These are phyloP conservation scores for Drosophila fulvimacula DNA, from an alignment of 2,888 invertebrate genomes.

Conservation along the genomic window DNA sequence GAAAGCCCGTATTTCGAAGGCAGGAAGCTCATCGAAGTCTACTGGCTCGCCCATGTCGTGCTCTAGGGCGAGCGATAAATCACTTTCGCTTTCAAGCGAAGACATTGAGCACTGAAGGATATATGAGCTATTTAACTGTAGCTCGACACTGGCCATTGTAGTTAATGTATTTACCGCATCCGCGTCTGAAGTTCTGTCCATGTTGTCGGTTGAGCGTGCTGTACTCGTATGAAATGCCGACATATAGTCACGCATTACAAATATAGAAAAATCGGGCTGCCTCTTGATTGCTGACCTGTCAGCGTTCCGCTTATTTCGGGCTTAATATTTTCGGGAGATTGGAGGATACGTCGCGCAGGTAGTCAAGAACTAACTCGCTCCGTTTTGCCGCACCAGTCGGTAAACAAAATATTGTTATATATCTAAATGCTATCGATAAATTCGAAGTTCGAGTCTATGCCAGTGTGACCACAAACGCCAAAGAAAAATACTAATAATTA, in stretches of 20 bases:
- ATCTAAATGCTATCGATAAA: slow-evolving; percentile 45
- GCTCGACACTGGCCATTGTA: slow-evolving; percentile 43
- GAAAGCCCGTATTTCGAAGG: slow-evolving; percentile 81
- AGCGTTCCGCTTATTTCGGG: slow-evolving; percentile 1
- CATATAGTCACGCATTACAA: slow-evolving; percentile 51
- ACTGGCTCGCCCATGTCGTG: slow-evolving; percentile 64
- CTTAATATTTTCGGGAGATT: slow-evolving; percentile 14
- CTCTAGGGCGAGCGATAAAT: slow-evolving; percentile 79
- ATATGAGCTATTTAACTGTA: slow-evolving; percentile 61
- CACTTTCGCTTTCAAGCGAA: slow-evolving; percentile 80
- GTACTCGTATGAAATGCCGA: slow-evolving; percentile 48
- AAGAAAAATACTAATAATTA: background rate
- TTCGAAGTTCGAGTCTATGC: background rate
- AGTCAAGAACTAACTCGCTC: slow-evolving; percentile 21
- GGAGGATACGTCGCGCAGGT: slow-evolving; percentile 36
- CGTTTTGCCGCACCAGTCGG: slow-evolving; percentile 56
- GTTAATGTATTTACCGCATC: slow-evolving; percentile 60
- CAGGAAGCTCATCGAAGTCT: slow-evolving; percentile 81
- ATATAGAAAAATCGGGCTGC: slow-evolving; percentile 24
- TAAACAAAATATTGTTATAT: slow-evolving; percentile 51
- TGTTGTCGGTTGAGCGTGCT: slow-evolving; percentile 43
- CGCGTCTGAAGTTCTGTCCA: slow-evolving; percentile 51
- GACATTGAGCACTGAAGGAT: slow-evolving; percentile 78
- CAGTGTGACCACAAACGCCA: slow-evolving; percentile 20
- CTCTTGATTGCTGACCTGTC: slow-evolving; percentile 17